Base-by-base conservation (phyloP, 1,140 invertebrate genomes). In the Carposina sasakii region DNA sequence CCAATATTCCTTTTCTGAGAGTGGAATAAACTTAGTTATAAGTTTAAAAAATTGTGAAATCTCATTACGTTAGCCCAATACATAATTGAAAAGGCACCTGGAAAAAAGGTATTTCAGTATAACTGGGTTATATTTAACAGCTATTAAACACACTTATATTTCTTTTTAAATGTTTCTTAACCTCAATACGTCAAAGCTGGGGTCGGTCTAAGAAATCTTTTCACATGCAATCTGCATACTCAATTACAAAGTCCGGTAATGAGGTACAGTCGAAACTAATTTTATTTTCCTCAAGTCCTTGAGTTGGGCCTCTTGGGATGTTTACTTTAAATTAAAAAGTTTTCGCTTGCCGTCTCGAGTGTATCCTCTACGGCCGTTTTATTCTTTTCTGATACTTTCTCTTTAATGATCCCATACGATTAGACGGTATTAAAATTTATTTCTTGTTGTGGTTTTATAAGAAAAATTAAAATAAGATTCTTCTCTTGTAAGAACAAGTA, bases 301-400 rank as follows among this genome's bases (percentile, higher is more conserved):
- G 68, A 76, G 55, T 53, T 46, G 45, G 58, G 60, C 61, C 63
- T 71, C 63, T 62, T 54, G 61, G 60, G 59, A 74, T 71, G 68
- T 72, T 77, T 69, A 66, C 62, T 54, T 76, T 70, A 67, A 76
- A 76, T 76, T 74, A 76, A 76, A 77, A 81, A 75, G 60, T 76
- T 81, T 71, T 57, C 56, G 57, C 54, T 59, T 40, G 52, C 48
- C 55, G 56, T 60, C 58, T 60, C 50, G 37, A 66, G 61, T 64
- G 55, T 40, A 43, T 54, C 64, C 52, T 21, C 42, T 45, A 48
- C 49, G 48, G 45, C 48, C 61, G 52, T 58, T 63, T 73, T 61
- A 63, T 63, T 70, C 45, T 52, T 61, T 66, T 54, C 48, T 54
- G 63, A 70, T 76, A 68, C 56, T 68, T 65, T 63, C 63, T 23